Base-by-base conservation (phyloP, 1,140 invertebrate species). In the Drosophila arizonae region DNA sequence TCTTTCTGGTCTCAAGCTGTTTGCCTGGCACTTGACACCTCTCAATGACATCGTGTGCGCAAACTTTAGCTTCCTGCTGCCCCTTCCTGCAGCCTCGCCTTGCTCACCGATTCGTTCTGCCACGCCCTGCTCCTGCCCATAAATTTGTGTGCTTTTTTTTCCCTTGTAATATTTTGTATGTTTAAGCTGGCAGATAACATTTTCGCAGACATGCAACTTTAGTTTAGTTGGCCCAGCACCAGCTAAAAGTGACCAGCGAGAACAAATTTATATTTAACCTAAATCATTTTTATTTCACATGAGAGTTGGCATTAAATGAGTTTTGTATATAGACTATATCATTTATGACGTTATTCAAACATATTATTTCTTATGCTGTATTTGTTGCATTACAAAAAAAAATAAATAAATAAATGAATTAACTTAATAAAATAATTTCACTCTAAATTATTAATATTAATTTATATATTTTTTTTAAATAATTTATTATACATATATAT, bases 21-120 rank as follows among this genome's bases (percentile, higher is more conserved):
- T 82, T 84, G 80, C 72, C 79, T 79, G 79, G 26, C 79, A 82
- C 79, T 82, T 82, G 79, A 82, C 79, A 82, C 79, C 79, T 82
- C 79, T 84, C 80, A 84, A 76, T 82, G 79, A 82, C 79, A 82
- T 74, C 79, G 48, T 72, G 45, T 58, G 46, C 39, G 21, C 57
- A 56, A 39, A 36, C 58, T 77, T 72, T 39, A 48, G 30, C 41
- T 54, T 54, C 52, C 63, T 24, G n/a, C 45, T 28, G 28, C 28
- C n/a, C 15, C 15, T n/a, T 15, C 45, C 45, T 54, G 43, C 45
- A 46, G 43, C 21, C 10, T 26, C 28, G 36, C 30, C 45, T n/a
- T 26, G n/a, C 45, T 66, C 15, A 15, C 33, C 33, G 43, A 21
- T 30, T 10, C 56, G 8, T 50, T 30, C 45, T 43, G 36, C 45